Evolutionary conservation across 2,888 invertebrate genomes (phyloP), one percentile per base, ranked within the genome.

Genomic region (Agrilus mali): DNA sequence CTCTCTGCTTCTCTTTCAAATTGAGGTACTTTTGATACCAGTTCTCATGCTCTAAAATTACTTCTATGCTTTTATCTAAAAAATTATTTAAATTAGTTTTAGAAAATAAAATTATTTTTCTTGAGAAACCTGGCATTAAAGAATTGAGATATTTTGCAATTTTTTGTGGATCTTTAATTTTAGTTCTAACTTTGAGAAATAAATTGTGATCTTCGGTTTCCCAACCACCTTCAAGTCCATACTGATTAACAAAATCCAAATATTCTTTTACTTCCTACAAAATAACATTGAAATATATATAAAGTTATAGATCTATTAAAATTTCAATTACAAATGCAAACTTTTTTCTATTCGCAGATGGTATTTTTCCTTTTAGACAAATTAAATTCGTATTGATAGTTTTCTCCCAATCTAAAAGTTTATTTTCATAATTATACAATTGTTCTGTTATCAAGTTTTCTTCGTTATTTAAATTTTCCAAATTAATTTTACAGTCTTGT

Each of bases 171-270:
- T 54, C 47, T 47, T 57, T 60, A 42, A 56, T 56, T 53, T 60
- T 65, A 8, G 48, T 51, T 43, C 60, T 57, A 12, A 56, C 48
- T 53, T 69, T 70, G 36, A 70, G 53, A 58, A 76, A 77, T 45
- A 72, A 59, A 38, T 69, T 69, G 54, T 78, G 76, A 50, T 74
- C 71, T 44, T 72, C 73, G 53, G 68, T 66, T 44, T 66, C 61
- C 77, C 77, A 78, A 13, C 75, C 74, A 41, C 75, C 75, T 44
- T 70, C 70, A 34, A 72, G 71, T 27, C 65, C 64, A 50, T 63
- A 71, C 40, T 59, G 61, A 42, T 57, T 60, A 51, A 77, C 56
- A 53, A 74, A 77, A 32, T 72, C 70, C 63, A 75, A 70, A 56
- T 73, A 74, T 37, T 68, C 57, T 59, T 71, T 70, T 7, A 73